Base-by-base conservation (phyloP, 2,888 invertebrate genomes). In the Athalia rosae region DNA sequence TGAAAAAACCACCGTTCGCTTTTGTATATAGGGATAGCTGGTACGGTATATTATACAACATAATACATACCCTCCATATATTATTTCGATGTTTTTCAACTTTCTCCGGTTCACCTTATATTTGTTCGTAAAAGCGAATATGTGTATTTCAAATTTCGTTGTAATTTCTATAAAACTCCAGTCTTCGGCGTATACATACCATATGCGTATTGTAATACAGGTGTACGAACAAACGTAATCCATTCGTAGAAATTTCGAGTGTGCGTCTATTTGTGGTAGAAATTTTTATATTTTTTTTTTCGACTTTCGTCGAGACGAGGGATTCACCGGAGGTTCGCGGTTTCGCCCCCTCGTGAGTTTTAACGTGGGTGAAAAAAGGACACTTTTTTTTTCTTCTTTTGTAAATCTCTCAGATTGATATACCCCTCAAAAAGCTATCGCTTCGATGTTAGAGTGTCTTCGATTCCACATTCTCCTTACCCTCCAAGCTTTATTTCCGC, bases 201-300 rank as follows among this genome's bases (percentile, higher is more conserved):
- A 53, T 41, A 28, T 15, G 28, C 6, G 28, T 8, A 15, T 8
- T 50, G 28, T 8, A 8, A 64, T 48, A 13, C 9, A n/a, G 3
- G 50, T 41, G 67, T 28, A 67, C 67, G 67, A 67, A 67, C 67
- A 67, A 67, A 67, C 53, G 41, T 50, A 48, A 53, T 28, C 53
- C 50, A 67, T 67, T 67, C 67, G 28, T 28, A 11, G 50, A 50
- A 41, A 66, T 48, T 9, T 50, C 28, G 0, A 47, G 47, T 13
- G 63, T 47, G 50, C 15, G 50, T 48, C 47, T 66, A 11, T 66
- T 53, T 41, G 41, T 28, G 50, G 50, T 66, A 50, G 43, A 15
- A 66, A 66, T 43, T 53, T 66, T 50, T 48, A 66, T 50, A n/a
- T 9, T 15, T n/a, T 64, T n/a, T n/a, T n/a, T 13, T 28, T 4